These are phyloP conservation scores for Atherix ibis DNA, from an alignment of 2,888 invertebrate genomes.

Conservation along the genomic window DNA sequence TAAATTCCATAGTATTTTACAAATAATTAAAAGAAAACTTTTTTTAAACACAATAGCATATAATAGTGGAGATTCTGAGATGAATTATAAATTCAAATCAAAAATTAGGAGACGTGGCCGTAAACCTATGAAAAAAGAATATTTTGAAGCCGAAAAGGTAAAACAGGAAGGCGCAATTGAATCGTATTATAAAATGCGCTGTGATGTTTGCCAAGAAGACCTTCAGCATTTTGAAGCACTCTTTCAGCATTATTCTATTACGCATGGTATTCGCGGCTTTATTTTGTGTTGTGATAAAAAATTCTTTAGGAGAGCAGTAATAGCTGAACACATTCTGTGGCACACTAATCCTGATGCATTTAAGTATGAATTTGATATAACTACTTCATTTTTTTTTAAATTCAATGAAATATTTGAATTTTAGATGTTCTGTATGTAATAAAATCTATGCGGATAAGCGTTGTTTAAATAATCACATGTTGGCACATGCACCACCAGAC, in stretches of 20 bases:
- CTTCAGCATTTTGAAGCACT: slow-evolving; percentile 9
- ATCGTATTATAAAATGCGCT: slow-evolving; percentile 11
- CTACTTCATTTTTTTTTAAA: background rate
- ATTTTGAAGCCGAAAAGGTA: slow-evolving; percentile 6
- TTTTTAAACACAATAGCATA: too few species aligned
- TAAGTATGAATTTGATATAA: slow-evolving; percentile 11
- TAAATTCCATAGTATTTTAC: too few species aligned
- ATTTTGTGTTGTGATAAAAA: slow-evolving; percentile 15
- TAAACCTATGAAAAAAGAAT: slow-evolving; percentile 3
- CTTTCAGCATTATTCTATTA: slow-evolving; percentile 12
- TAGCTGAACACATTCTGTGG: slow-evolving; percentile 15
- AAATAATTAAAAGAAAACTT: too few species aligned
- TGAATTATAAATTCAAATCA: too few species aligned
- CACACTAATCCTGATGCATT: slow-evolving; percentile 16
- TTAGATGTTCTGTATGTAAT: slow-evolving; percentile 11
- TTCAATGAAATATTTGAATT: slow-evolving; percentile 2
- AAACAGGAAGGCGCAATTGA: slow-evolving; percentile 8
- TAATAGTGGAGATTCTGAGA: too few species aligned
- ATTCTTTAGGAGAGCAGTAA: slow-evolving; percentile 11
- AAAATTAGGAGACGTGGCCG: slow-evolving; percentile 1
- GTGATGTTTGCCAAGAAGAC: slow-evolving; percentile 12
- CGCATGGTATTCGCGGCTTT: slow-evolving; percentile 14
- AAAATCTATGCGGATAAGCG: slow-evolving; percentile 12
- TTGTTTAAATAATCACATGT: slow-evolving; percentile 13
- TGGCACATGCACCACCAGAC: slow-evolving; percentile 12